Percentiles rank a stretch among this genome's conserved stretches.
phyloP scores from a whole-genome alignment of 2,888 invertebrate species.

The Pedicia rivosa region DNA sequence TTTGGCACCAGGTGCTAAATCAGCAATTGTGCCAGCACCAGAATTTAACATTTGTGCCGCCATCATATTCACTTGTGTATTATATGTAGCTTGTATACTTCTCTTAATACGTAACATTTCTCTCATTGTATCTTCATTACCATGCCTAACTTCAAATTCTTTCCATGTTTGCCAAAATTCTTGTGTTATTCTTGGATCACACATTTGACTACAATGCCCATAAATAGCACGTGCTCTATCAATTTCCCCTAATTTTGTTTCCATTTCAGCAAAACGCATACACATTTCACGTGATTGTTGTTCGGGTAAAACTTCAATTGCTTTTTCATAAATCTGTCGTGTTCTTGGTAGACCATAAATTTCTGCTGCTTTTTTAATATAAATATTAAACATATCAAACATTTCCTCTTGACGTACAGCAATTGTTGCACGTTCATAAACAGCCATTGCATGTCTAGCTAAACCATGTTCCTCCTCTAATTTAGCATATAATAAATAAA shows the following conservation, averaged over 20 bases:
- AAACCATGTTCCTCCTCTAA: conserved; percentile 96
- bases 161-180: conserved; percentile 99
- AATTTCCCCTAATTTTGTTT: conserved; percentile 95
- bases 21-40: conserved; percentile 51
- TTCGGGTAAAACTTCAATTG: conserved; percentile 85
- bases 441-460: conserved; percentile 97
- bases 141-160: conserved; percentile 96
- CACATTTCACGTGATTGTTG: conserved; percentile 92
- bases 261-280: conserved; percentile 91
- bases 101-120: conserved; percentile 97
- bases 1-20: conserved; percentile 56
- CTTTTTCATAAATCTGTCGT: conserved; percentile 93
- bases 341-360: conserved; percentile 96
- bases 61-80: conserved; percentile 99
- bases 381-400: conserved; percentile 97
- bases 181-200: conserved; percentile 90
- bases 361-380: conserved; percentile 94
- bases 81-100: conserved; percentile 94
- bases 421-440: conserved; percentile 89
- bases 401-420: conserved; percentile 87
- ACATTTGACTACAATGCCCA: conserved; percentile 96
- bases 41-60: conserved; percentile 91
- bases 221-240: conserved; percentile 95
- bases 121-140: conserved; percentile 98
- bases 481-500: conserved; percentile 93